phyloP scores from a whole-genome alignment of 30 jellyfish, hydroid and myxozoan species.

The Cassiopea xamachana region DNA sequence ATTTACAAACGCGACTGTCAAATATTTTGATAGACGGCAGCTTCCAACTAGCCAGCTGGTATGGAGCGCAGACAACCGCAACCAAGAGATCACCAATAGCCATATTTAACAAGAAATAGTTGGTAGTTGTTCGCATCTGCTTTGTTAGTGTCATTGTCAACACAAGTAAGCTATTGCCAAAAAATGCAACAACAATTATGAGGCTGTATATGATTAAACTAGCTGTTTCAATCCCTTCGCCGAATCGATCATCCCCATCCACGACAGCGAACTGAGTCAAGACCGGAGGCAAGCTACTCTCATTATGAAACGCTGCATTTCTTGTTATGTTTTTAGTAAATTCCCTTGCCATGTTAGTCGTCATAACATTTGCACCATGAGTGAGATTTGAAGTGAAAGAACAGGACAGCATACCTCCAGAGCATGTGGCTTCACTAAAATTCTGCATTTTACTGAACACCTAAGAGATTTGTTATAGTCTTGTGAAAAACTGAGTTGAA shows the following conservation, averaged over 20 bases:
- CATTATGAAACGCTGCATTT: not conserved
- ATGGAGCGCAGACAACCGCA: constrained; percentile 77
- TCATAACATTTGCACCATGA: too few species aligned
- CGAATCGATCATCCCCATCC: not conserved
- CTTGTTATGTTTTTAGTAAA: not conserved
- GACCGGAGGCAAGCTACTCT: not conserved
- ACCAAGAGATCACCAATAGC: constrained; percentile 87
- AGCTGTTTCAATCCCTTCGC: constrained; percentile 9
- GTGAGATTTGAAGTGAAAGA: too few species aligned
- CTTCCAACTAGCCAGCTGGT: constrained; percentile 75
- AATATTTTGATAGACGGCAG: constrained; percentile 50
- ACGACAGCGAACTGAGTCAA: not conserved
- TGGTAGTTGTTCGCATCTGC: constrained; percentile 73
- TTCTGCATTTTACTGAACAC: too few species aligned
- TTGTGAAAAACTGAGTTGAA: too few species aligned
- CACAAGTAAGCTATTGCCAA: constrained; percentile 76
- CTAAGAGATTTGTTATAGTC: too few species aligned
- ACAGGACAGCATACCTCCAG: too few species aligned
- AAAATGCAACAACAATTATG: constrained; percentile 66
- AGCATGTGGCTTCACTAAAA: too few species aligned
- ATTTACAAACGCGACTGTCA: constrained; percentile 63
- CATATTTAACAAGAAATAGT: constrained; percentile 80
- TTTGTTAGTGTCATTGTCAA: constrained; percentile 67
- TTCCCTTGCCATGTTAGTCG: too few species aligned
- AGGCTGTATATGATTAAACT: constrained; percentile 51